These are phyloP conservation scores for Trachelus tabidus DNA, from an alignment of 2,888 invertebrate species.

Conservation along the genomic window DNA sequence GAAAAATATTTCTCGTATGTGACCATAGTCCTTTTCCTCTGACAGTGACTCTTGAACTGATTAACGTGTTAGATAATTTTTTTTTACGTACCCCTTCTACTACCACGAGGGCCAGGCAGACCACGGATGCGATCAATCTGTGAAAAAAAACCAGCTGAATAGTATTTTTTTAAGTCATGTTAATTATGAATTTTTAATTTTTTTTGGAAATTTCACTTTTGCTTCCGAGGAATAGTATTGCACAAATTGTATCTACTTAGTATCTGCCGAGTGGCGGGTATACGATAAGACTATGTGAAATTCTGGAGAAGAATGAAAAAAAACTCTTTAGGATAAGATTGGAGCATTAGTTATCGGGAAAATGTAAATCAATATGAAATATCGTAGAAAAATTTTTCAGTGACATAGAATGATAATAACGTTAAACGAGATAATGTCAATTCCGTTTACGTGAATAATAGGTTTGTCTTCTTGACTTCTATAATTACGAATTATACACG, in stretches of 20 bases:
- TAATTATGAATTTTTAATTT: conserved; percentile 40
- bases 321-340: neutral
- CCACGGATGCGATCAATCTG: conserved; percentile 69
- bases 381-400: neutral
- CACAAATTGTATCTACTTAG: neutral
- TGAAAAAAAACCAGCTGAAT: conserved; percentile 48
- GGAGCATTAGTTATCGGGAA: neutral
- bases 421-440: neutral
- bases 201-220: neutral
- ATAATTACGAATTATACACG: neutral
- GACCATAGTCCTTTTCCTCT: neutral
- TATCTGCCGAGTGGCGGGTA: neutral
- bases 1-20: neutral
- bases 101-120: conserved; percentile 64
- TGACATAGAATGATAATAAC: neutral
- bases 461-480: neutral
- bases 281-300: neutral
- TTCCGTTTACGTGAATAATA: neutral
- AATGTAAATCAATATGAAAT: neutral
- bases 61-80: neutral
- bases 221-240: neutral
- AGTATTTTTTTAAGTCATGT: conserved; percentile 63
- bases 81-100: conserved; percentile 67
- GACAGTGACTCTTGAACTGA: neutral
- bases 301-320: neutral